phyloP scores from a whole-genome alignment of 2,113 vertebrate genomes.

The Paracanthobrama guichenoti region DNA sequence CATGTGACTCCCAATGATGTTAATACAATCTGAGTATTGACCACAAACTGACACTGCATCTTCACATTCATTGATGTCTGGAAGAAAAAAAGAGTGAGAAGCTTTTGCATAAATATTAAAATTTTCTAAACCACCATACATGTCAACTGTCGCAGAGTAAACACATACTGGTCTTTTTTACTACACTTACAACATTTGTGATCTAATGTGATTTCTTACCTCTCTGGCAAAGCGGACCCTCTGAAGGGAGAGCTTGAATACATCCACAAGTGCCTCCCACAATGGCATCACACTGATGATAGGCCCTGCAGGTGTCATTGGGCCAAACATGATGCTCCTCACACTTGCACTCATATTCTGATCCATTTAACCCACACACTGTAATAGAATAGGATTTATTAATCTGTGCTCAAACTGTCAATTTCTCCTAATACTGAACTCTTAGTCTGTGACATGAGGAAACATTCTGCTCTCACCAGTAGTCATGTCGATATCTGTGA shows the following conservation, averaged over 20 bases:
- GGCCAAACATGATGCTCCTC: no score
- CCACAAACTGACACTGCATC: conserved; percentile 5
- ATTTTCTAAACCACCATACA: background rate
- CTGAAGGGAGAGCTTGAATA: background rate
- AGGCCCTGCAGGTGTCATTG: no score
- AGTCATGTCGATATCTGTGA: conserved; percentile 30
- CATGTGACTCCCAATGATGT: no score
- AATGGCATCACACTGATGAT: no score
- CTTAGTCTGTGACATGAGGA: no score
- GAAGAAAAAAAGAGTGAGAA: background rate
- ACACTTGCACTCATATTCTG: no score
- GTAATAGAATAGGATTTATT: no score
- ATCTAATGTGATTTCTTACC: conserved; percentile 17
- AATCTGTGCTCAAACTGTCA: no score
- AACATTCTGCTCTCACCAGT: no score
- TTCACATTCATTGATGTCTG: conserved; percentile 33
- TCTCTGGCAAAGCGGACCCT: conserved; percentile 33
- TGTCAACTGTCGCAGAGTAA: conserved; percentile 6
- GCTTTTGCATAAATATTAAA: background rate
- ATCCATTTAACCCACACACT: no score
- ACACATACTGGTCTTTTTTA: background rate
- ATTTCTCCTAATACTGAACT: no score
- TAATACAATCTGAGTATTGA: background rate
- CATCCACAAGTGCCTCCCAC: no score
- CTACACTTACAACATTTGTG: background rate